Evolutionary conservation across 1,140 invertebrate species (phyloP).

Genomic region (Chlorops oryzae): DNA sequence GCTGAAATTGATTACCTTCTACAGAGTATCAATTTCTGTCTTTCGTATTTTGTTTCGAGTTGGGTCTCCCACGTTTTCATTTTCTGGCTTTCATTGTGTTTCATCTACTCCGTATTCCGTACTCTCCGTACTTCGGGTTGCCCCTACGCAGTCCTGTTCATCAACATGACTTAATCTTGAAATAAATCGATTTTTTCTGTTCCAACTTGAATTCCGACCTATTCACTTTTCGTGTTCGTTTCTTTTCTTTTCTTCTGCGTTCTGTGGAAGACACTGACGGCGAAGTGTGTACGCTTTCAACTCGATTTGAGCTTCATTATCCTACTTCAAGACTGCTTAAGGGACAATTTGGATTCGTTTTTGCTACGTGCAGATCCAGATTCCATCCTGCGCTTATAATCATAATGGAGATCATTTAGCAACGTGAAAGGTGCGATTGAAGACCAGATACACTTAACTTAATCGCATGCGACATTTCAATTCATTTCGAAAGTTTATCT

Average conservation of each 20-base stretch:
- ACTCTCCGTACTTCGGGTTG: neutral
- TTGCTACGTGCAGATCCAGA: neutral
- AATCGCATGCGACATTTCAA: slow-evolving; percentile 43
- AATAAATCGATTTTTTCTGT: slow-evolving; percentile 45
- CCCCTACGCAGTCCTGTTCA: slow-evolving; percentile 17
- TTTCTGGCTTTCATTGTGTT: neutral
- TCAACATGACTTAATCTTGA: slow-evolving; percentile 41
- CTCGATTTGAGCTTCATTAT: no score
- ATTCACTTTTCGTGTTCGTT: neutral
- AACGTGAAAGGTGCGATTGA: slow-evolving; percentile 8
- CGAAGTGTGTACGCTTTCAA: no score
- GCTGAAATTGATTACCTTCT: no score
- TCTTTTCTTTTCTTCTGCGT: neutral
- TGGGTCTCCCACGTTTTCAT: neutral
- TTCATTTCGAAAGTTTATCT: slow-evolving; percentile 29
- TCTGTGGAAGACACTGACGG: no score
- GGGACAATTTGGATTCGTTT: no score
- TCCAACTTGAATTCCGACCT: slow-evolving; percentile 10
- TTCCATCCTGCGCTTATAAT: neutral
- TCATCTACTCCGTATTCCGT: neutral
- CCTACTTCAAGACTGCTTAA: no score
- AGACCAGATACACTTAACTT: slow-evolving; percentile 19
- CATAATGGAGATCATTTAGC: neutral
- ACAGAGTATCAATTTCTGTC: no score
- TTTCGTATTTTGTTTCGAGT: neutral